Percentiles rank a stretch among this genome's conserved stretches.
Conservation (phyloP, 2,888 invertebrate genomes). For the Isoperla grammatica region DNA sequence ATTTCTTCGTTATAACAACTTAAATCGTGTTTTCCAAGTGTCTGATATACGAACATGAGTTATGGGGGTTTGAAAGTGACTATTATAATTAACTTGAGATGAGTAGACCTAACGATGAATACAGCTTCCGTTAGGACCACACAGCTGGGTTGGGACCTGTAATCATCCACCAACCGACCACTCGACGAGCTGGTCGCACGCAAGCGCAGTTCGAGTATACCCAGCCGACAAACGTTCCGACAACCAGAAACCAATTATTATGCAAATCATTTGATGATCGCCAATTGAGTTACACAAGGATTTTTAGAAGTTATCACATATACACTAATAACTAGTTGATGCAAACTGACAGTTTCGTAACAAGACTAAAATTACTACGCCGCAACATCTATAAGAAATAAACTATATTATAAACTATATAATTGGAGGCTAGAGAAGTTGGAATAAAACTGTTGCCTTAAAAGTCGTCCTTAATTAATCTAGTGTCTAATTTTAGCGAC, state of each 20-base stretch:
- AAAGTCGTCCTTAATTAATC: too few relatives aligned
- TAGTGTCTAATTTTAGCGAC: too few relatives aligned
- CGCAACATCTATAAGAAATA: too few relatives aligned
- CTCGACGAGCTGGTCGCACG: neutral
- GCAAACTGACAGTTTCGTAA: neutral
- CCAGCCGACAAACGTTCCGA: slow-evolving; percentile 6
- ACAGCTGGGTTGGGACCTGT: slow-evolving; percentile 1
- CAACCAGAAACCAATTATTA: slow-evolving; percentile 23
- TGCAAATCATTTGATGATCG: slow-evolving; percentile 26
- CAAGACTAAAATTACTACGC: too few relatives aligned
- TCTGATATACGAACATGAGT: neutral
- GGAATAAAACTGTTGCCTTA: too few relatives aligned
- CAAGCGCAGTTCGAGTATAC: too few relatives aligned
- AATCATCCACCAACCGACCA: neutral
- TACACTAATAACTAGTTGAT: neutral
- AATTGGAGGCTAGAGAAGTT: too few relatives aligned
- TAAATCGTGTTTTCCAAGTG: too few relatives aligned
- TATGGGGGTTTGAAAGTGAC: neutral
- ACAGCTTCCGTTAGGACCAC: slow-evolving; percentile 2
- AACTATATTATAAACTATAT: too few relatives aligned
- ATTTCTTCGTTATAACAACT: too few relatives aligned
- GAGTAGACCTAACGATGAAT: neutral
- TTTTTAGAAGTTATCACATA: slow-evolving; percentile 15
- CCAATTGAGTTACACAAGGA: slow-evolving; percentile 13
- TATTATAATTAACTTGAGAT: neutral